These are phyloP conservation scores for Agrotis ipsilon DNA, from an alignment of 2,888 invertebrate species.

Conservation along the genomic window DNA sequence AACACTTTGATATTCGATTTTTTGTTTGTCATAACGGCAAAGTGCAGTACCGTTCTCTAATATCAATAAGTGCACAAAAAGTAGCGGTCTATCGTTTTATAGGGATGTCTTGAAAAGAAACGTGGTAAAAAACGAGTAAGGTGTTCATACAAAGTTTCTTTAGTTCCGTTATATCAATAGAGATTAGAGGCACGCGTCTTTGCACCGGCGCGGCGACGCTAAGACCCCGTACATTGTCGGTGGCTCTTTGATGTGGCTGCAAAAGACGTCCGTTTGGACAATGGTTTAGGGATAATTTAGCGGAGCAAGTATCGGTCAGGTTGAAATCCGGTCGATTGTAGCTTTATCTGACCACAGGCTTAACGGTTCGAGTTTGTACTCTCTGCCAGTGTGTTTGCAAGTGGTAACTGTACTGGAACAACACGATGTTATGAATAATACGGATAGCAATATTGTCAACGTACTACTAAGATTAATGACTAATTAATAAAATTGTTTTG, in stretches of 20 bases:
- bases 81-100: constrained; percentile 86
- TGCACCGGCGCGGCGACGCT: constrained; percentile 73
- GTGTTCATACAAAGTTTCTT: constrained; percentile 85
- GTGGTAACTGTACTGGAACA: constrained; percentile 29
- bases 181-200: constrained; percentile 90
- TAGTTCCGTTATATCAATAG: constrained; percentile 89
- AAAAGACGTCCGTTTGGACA: constrained; percentile 83
- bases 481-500: neutral
- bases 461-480: no score
- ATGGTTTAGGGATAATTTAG: constrained; percentile 80
- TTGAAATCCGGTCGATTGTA: constrained; percentile 81
- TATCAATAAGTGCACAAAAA: constrained; percentile 83
- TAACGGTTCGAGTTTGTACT: constrained; percentile 62
- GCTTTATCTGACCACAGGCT: constrained; percentile 74
- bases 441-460: neutral
- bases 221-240: constrained; percentile 83
- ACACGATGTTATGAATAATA: neutral
- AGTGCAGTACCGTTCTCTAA: constrained; percentile 82
- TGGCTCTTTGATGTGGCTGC: constrained; percentile 86
- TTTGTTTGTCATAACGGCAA: constrained; percentile 86
- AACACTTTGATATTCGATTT: constrained; percentile 80
- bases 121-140: constrained; percentile 84
- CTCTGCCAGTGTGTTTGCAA: constrained; percentile 22
- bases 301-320: constrained; percentile 75
- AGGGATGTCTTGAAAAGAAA: constrained; percentile 78